Evolutionary conservation across 2,797 vertebrate species (phyloP).

Genomic region (Protonibea diacanthus): DNA sequence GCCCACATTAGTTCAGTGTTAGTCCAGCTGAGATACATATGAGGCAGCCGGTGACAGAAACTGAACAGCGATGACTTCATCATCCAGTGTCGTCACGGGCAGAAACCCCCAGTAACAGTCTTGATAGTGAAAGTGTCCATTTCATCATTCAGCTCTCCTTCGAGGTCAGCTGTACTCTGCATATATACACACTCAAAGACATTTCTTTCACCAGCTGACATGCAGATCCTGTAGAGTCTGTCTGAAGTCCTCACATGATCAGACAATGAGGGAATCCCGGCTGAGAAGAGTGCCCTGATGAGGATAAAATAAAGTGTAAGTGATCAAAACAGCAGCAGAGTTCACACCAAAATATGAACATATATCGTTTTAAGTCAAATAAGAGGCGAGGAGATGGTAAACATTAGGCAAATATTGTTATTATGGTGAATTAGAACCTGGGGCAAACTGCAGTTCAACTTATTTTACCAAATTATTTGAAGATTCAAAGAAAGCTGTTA

Average conservation of each 20-base stretch:
- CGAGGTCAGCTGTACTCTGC: constrained; percentile 10
- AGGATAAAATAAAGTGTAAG: constrained; percentile 8
- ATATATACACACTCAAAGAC: neutral
- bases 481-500: constrained; percentile 4
- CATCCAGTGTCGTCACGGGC: constrained; percentile 48
- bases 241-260: constrained; percentile 44
- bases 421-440: constrained; percentile 57
- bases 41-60: constrained; percentile 51
- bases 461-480: constrained; percentile 8
- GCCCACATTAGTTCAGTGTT: constrained; percentile 57
- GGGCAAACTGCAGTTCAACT: constrained; percentile 65
- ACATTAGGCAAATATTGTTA: constrained; percentile 66
- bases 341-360: constrained; percentile 5
- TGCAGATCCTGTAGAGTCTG: neutral
- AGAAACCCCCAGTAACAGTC: constrained; percentile 39
- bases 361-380: constrained; percentile 11
- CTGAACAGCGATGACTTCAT: constrained; percentile 67
- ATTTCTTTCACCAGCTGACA: constrained; percentile 13
- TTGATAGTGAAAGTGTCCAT: constrained; percentile 25
- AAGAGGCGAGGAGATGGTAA: neutral
- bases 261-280: constrained; percentile 85
- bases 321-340: constrained; percentile 21
- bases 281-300: constrained; percentile 83
- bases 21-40: constrained; percentile 41
- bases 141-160: constrained; percentile 43